A percentile compares a stretch with the other conserved stretches of the same genome.
Conservation (phyloP, 2,797 vertebrate genomes). For the Craterocephalus amniculus region DNA sequence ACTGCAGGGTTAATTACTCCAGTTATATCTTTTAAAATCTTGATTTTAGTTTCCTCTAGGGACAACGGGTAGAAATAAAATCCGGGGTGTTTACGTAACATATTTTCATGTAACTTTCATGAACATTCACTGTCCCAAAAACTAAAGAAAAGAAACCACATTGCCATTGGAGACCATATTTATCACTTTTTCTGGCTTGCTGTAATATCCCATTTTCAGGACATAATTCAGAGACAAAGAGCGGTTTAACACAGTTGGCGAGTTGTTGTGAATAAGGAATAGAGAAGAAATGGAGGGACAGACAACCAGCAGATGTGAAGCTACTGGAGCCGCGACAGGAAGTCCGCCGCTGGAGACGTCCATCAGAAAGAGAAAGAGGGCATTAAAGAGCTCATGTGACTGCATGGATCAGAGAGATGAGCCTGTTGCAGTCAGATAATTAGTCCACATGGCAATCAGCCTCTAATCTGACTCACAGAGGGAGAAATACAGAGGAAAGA, state of each 20-base stretch:
- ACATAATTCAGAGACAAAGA: slow-evolving; percentile 6
- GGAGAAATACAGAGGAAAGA: slow-evolving; percentile 43
- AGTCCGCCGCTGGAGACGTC: slow-evolving; percentile 51
- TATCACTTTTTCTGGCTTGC: slow-evolving; percentile 1
- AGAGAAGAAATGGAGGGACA: slow-evolving; percentile 4
- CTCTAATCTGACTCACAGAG: slow-evolving; percentile 63
- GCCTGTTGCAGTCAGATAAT: slow-evolving; percentile 75
- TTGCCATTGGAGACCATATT: neutral
- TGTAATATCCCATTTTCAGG: neutral
- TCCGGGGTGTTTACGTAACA: neutral
- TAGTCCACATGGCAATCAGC: slow-evolving; percentile 72
- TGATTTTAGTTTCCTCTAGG: neutral
- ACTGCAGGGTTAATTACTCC: too few relatives aligned
- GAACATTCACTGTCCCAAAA: neutral
- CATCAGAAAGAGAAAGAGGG: slow-evolving; percentile 65
- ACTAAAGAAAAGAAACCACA: neutral
- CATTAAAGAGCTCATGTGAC: slow-evolving; percentile 57
- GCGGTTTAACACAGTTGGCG: neutral
- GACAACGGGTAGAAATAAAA: neutral
- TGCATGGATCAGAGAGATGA: slow-evolving; percentile 54
- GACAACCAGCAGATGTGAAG: slow-evolving; percentile 53
- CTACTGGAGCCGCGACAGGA: slow-evolving; percentile 59
- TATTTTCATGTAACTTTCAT: neutral
- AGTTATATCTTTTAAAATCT: neutral
- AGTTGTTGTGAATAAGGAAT: slow-evolving; percentile 4